A percentile compares a stretch with the other conserved stretches of the same genome.
These are phyloP conservation scores for Aselliscus stoliczkanus DNA, from an alignment of 2,797 vertebrate species.

Conservation along the genomic window DNA sequence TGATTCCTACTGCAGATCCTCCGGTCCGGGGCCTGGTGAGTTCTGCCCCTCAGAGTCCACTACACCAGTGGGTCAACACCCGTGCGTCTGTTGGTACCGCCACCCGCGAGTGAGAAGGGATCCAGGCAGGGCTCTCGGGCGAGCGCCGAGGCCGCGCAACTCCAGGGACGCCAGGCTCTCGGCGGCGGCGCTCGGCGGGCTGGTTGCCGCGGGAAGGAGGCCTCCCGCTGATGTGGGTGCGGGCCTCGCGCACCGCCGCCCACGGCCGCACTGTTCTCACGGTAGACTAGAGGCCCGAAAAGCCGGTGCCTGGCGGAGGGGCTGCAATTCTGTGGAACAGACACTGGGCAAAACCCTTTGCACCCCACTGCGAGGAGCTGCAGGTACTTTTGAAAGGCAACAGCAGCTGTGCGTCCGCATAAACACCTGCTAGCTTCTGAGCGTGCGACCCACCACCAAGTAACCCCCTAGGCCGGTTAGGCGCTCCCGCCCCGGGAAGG, in stretches of 20 bases:
- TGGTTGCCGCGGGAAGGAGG: background rate
- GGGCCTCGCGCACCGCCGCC: fast-evolving
- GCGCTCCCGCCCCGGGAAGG: background rate
- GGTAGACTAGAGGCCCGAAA: background rate
- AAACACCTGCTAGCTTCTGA: background rate
- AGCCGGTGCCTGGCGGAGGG: background rate
- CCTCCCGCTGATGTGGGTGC: background rate
- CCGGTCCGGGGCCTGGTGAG: background rate
- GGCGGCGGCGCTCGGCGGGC: background rate
- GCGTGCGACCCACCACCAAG: background rate
- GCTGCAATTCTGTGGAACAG: background rate
- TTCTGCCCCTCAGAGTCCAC: background rate
- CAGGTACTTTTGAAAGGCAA: conserved; percentile 27
- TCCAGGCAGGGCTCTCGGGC: background rate
- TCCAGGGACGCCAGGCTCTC: background rate
- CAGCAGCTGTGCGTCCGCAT: background rate
- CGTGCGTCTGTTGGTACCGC: background rate
- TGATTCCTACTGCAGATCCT: background rate
- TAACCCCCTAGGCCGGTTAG: background rate
- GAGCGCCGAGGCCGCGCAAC: background rate
- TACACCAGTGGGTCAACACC: background rate
- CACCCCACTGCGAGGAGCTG: background rate
- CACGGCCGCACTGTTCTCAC: background rate
- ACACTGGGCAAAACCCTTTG: background rate
- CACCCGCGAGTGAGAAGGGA: background rate